Conservation (phyloP, 2,797 vertebrate species). For the Adrianichthys oophorus region DNA sequence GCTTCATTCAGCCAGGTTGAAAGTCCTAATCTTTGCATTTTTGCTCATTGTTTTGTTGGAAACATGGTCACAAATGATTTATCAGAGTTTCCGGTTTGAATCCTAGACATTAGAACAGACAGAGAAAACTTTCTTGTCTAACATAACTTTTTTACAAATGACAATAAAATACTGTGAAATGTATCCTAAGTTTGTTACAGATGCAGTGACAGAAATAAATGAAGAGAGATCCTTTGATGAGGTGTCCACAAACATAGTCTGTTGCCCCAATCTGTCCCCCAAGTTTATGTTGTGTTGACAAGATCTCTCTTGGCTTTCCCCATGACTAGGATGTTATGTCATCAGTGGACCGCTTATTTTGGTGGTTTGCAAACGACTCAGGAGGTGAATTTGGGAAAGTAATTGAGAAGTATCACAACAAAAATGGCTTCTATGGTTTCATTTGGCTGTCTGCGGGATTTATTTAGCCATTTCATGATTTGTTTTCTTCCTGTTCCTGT, state of each 20-base stretch:
- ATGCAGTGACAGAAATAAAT: background rate
- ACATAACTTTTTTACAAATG: background rate
- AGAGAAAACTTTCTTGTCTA: background rate
- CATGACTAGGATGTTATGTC: constrained; percentile 40
- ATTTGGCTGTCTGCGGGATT: background rate
- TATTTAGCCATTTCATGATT: constrained; percentile 1
- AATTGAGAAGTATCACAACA: constrained; percentile 20
- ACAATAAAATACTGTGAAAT: background rate
- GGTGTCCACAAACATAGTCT: constrained; percentile 26
- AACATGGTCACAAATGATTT: background rate
- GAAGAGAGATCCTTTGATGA: constrained; percentile 14
- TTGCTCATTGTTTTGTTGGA: background rate
- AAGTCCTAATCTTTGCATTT: constrained; percentile 3
- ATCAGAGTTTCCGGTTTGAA: background rate
- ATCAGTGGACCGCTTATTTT: constrained; percentile 36
- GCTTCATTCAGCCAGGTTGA: constrained; percentile 25
- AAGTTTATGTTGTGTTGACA: constrained; percentile 41
- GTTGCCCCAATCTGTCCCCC: constrained; percentile 28
- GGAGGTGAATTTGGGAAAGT: constrained; percentile 11
- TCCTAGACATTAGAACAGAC: background rate
- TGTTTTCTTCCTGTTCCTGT: background rate
- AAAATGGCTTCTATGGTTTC: background rate
- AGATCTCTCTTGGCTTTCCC: constrained; percentile 42
- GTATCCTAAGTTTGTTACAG: background rate
- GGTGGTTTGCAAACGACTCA: constrained; percentile 17